Evolutionary conservation across 2,888 invertebrate species (phyloP).

Genomic region (Troglohyphantes excavatus): DNA sequence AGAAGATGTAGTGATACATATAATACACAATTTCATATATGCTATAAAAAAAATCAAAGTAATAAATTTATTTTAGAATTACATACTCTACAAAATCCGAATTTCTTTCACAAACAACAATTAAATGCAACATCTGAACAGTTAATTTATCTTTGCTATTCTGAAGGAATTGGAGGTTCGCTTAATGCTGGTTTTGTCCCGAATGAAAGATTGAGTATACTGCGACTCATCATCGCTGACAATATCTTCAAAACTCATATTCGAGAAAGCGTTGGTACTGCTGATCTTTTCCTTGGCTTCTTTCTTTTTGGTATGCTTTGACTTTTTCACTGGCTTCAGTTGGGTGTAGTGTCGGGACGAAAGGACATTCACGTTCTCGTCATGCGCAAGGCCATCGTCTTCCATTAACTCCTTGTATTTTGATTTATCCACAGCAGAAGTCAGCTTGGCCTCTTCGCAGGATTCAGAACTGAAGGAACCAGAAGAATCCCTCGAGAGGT

Average conservation of each 20-base stretch:
- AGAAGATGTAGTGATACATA: slow-evolving; percentile 46
- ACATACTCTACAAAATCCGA: slow-evolving; percentile 73
- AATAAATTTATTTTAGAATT: slow-evolving; percentile 77
- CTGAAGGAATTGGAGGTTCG: slow-evolving; percentile 77
- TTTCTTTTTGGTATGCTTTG: slow-evolving; percentile 75
- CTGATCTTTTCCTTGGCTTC: slow-evolving; percentile 73
- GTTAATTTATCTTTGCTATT: slow-evolving; percentile 72
- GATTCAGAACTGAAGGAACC: slow-evolving; percentile 79
- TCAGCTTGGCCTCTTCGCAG: slow-evolving; percentile 77
- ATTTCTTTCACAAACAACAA: slow-evolving; percentile 58
- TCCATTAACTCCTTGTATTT: slow-evolving; percentile 79
- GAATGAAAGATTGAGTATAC: slow-evolving; percentile 68
- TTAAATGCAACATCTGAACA: slow-evolving; percentile 34
- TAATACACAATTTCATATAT: slow-evolving; percentile 54
- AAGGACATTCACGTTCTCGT: slow-evolving; percentile 78
- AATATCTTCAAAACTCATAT: slow-evolving; percentile 80
- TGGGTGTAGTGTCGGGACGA: slow-evolving; percentile 72
- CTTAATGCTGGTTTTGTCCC: slow-evolving; percentile 69
- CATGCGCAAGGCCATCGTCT: slow-evolving; percentile 71
- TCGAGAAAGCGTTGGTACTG: slow-evolving; percentile 79
- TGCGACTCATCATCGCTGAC: slow-evolving; percentile 78
- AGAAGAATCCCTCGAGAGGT: slow-evolving; percentile 77
- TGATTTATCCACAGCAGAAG: slow-evolving; percentile 74
- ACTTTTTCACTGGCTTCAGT: slow-evolving; percentile 72
- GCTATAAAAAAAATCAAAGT: slow-evolving; percentile 68